Evolutionary conservation across 2,888 invertebrate species (phyloP), one percentile per base, ranked within the genome.

Genomic region (Agrochola litura): DNA sequence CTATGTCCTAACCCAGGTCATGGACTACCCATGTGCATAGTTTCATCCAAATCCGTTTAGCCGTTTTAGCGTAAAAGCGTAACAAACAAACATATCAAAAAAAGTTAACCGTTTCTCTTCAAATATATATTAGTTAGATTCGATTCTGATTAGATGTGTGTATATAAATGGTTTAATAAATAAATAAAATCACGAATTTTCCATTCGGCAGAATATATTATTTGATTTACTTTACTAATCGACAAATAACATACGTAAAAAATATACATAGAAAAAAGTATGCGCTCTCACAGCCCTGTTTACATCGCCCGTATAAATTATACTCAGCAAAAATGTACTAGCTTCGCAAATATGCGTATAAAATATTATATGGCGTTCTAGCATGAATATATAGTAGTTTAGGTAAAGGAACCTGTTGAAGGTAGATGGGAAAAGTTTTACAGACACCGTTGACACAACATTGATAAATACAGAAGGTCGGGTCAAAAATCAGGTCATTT

Each of bases 381-480:
- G 22, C 71, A 82, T 87, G 80, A 88, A 89, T 88, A 89, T 75
- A 87, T 83, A 89, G 83, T 89, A 89, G 87, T 82, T 87, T 73
- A 70, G 65, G 77, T 67, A 25, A 81, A 67, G 77, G 25, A 79
- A 87, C 88, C 88, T 86, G 89, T 89, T 86, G 88, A 85, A 77
- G 73, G 75, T 65, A 76, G 58, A 88, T 87, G 76, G 76, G 69
- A 86, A 86, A 89, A 88, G 83, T 89, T 88, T 80, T 14, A 25
- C 16, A 49, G 54, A 71, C 12, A 61, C 9, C 54, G 41, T 43
- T 1, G 6, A 1, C 19, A 65, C 10, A n/a, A 43, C 16, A 16
- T 3, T 19, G 5, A 37, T 43, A 25, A 22, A 12, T 22, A 19
- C 37, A 77, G 61, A 71, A 54, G 71, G 49, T 37, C 1, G 3